A percentile compares a stretch with the other conserved stretches of the same genome.
These are phyloP conservation scores for Mirza zaza DNA, from an alignment of 2,113 vertebrate genomes.

Conservation along the genomic window DNA sequence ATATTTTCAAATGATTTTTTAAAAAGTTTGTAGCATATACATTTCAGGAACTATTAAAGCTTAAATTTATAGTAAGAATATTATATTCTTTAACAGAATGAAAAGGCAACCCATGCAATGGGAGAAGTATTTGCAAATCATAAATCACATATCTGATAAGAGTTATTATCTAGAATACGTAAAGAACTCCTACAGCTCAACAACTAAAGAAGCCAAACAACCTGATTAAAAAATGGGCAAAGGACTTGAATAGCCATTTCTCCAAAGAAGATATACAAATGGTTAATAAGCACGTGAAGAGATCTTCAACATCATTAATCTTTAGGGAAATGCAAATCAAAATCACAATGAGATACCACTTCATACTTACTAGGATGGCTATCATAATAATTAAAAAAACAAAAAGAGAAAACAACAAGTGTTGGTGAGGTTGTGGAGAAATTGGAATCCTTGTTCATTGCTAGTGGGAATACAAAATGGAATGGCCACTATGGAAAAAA, in stretches of 20 bases:
- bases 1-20: background rate
- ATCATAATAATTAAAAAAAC: background rate
- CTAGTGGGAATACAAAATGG: background rate
- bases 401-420: background rate
- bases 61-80: background rate
- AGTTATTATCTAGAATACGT: background rate
- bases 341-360: background rate
- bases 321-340: background rate
- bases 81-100: background rate
- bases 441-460: background rate
- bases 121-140: background rate
- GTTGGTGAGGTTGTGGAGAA: background rate
- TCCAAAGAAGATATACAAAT: background rate
- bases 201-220: background rate
- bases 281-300: background rate
- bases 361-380: background rate
- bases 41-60: slow-evolving; percentile 25
- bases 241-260: background rate
- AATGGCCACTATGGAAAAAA: background rate
- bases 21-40: background rate
- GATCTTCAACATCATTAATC: background rate
- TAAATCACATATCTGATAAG: background rate
- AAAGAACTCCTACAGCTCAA: background rate
- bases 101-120: background rate
- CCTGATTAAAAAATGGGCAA: background rate